Percentiles rank a stretch among this genome's conserved stretches.
Conservation (phyloP, 2,888 invertebrate species). For the Synergus itoensis region DNA sequence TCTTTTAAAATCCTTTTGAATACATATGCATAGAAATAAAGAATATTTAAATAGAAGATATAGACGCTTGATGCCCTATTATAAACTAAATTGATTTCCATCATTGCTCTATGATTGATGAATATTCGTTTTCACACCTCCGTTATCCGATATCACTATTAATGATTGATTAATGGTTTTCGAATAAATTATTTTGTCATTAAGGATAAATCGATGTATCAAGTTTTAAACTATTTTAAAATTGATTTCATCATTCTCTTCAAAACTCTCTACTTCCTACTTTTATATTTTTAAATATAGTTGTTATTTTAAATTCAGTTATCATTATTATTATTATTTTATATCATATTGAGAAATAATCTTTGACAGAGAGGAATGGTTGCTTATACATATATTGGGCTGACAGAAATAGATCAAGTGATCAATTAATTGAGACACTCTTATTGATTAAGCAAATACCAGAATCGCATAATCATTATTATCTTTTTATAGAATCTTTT, state of each 20-base stretch:
- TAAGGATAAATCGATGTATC: neutral
- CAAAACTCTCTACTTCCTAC: no score
- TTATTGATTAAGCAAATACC: neutral
- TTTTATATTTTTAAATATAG: neutral
- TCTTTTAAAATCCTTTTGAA: no score
- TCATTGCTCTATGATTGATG: neutral
- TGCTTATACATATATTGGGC: neutral
- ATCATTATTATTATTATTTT: neutral
- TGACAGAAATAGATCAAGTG: neutral
- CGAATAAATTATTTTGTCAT: neutral
- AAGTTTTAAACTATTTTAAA: neutral
- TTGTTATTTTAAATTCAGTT: no score
- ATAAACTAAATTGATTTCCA: slow-evolving; percentile 1
- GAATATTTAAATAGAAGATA: neutral
- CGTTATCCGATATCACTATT: neutral
- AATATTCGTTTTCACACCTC: neutral
- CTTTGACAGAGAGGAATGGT: neutral
- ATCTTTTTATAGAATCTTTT: neutral
- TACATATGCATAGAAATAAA: neutral
- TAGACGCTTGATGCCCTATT: neutral
- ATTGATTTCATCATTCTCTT: neutral
- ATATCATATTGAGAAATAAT: neutral
- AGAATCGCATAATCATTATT: neutral
- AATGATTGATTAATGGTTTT: neutral
- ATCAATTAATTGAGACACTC: neutral